phyloP scores from a whole-genome alignment of 2,888 invertebrate genomes.

The Ichneumon xanthorius region DNA sequence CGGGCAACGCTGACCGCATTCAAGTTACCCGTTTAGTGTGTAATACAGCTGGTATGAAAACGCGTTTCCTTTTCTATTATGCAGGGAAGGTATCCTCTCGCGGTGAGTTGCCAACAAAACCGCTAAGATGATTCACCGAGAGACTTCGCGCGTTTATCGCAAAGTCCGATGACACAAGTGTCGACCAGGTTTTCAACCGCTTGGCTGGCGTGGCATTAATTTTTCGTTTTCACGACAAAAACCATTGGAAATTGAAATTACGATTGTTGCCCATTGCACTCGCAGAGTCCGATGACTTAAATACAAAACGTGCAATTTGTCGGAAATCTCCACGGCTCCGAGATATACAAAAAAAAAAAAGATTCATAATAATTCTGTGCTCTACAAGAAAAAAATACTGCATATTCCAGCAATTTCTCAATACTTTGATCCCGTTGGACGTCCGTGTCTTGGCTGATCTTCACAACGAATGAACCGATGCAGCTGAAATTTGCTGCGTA shows the following conservation, averaged over 20 bases:
- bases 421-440: too few species aligned
- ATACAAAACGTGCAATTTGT: background rate
- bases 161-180: constrained; percentile 38
- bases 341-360: background rate
- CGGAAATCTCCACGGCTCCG: background rate
- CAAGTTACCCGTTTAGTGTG: background rate
- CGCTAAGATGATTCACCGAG: constrained; percentile 45
- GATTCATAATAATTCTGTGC: background rate
- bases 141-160: constrained; percentile 47
- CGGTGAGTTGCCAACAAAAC: constrained; percentile 29
- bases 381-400: too few species aligned
- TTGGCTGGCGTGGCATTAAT: constrained; percentile 14
- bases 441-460: too few species aligned
- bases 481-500: too few species aligned
- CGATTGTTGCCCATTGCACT: constrained; percentile 8
- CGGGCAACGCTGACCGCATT: constrained; percentile 6
- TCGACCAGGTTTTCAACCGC: constrained; percentile 11
- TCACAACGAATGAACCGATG: too few species aligned
- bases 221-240: constrained; percentile 19
- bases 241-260: background rate
- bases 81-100: constrained; percentile 16
- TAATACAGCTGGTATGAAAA: constrained; percentile 18
- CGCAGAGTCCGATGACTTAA: constrained; percentile 22
- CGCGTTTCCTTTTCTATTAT: constrained; percentile 19
- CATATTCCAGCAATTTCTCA: too few species aligned